These are phyloP conservation scores for Exocentrus adspersus DNA, from an alignment of 2,888 invertebrate genomes.

Conservation along the genomic window DNA sequence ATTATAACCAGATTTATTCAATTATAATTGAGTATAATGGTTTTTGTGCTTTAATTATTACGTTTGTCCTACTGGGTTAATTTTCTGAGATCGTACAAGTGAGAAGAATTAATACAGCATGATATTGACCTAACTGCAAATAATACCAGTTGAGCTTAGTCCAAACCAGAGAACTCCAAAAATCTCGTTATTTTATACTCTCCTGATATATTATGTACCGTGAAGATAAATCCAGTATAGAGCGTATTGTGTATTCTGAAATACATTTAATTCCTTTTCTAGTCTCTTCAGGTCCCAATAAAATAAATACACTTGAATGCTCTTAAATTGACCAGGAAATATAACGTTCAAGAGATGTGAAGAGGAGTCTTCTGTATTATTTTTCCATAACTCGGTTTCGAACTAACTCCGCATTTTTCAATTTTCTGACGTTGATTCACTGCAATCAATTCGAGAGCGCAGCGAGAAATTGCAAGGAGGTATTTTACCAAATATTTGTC, in stretches of 20 bases:
- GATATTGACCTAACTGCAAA: too few relatives aligned
- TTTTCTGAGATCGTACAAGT: background rate
- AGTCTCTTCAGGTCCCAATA: background rate
- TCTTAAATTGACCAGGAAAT: background rate
- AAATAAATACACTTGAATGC: background rate
- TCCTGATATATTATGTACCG: too few relatives aligned
- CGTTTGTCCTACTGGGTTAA: background rate
- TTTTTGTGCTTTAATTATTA: conserved; percentile 1
- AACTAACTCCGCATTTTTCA: background rate
- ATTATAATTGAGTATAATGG: background rate
- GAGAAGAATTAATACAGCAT: too few relatives aligned
- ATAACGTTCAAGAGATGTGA: background rate
- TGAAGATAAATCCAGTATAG: too few relatives aligned
- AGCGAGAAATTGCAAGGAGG: background rate
- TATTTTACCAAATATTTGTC: background rate
- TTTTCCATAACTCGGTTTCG: background rate
- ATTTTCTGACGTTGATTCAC: background rate
- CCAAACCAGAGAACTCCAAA: too few relatives aligned
- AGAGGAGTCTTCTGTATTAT: background rate
- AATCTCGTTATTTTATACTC: too few relatives aligned
- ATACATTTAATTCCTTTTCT: background rate
- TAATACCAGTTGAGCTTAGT: too few relatives aligned
- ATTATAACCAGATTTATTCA: conserved; percentile 1
- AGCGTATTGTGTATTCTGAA: background rate
- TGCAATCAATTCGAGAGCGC: background rate